Percentiles rank a stretch among this genome's conserved stretches.
Evolutionary conservation across 1,140 invertebrate species (phyloP).

Genomic region (Campoletis sonorensis): DNA sequence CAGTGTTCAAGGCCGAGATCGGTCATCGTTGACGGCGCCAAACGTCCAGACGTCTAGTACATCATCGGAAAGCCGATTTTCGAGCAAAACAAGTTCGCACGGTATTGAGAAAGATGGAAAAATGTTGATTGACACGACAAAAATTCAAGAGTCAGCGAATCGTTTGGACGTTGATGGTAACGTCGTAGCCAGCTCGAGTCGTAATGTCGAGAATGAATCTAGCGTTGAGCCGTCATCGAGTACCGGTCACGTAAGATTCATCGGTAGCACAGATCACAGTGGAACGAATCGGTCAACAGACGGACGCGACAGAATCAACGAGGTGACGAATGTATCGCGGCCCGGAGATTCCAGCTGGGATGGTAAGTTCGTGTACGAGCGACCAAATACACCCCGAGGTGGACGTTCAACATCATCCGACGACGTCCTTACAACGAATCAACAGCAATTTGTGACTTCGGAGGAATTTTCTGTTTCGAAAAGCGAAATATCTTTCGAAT

Average conservation of each 20-base stretch:
- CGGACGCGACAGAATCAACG: neutral
- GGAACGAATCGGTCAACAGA: constrained; percentile 10
- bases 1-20: neutral
- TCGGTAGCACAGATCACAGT: neutral
- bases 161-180: constrained; percentile 64
- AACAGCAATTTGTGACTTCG: neutral
- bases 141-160: constrained; percentile 54
- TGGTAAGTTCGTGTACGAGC: constrained; percentile 47
- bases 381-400: constrained; percentile 29
- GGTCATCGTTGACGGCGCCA: neutral
- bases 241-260: constrained; percentile 46
- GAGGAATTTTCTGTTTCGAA: constrained; percentile 5
- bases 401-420: constrained; percentile 13
- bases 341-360: constrained; percentile 51
- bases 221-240: constrained; percentile 46
- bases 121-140: constrained; percentile 58
- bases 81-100: constrained; percentile 55
- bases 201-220: constrained; percentile 60
- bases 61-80: constrained; percentile 57
- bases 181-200: constrained; percentile 56
- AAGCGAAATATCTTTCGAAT: constrained; percentile 17
- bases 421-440: neutral
- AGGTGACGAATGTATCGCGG: constrained; percentile 8
- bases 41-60: constrained; percentile 40
- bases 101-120: constrained; percentile 61